Conservation (phyloP, 1,140 invertebrate genomes). For the Thalassaphorura encarpata region DNA sequence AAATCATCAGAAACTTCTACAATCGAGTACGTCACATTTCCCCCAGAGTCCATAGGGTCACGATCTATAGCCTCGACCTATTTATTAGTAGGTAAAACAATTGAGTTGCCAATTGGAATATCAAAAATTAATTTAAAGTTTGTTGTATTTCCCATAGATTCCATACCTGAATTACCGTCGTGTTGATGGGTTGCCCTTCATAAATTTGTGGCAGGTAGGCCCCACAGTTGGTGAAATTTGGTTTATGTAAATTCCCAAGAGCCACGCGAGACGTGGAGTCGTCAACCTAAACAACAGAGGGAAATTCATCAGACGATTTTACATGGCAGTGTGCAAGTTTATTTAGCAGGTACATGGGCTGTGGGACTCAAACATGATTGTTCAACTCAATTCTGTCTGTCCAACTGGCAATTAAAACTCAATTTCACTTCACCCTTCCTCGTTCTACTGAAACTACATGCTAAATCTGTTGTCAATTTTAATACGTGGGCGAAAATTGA, state of each 20-base stretch:
- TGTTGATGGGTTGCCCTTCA: conserved; percentile 53
- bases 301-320: too few species aligned
- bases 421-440: too few species aligned
- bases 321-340: too few species aligned
- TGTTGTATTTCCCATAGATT: not conserved
- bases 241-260: conserved; percentile 47
- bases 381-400: too few species aligned
- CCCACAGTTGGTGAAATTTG: conserved; percentile 59
- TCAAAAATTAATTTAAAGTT: conserved; percentile 1
- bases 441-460: too few species aligned
- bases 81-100: not conserved
- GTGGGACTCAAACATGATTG: too few species aligned
- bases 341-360: too few species aligned
- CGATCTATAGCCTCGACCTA: conserved; percentile 47
- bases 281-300: not conserved
- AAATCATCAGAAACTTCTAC: conserved; percentile 65
- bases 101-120: conserved; percentile 25
- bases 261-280: not conserved
- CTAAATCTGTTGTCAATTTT: too few species aligned
- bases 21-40: conserved; percentile 67
- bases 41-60: conserved; percentile 60
- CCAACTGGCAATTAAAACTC: too few species aligned
- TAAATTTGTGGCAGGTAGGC: conserved; percentile 54
- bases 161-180: conserved; percentile 51
- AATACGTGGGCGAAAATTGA: too few species aligned